Evolutionary conservation across 2,888 invertebrate species (phyloP), one percentile per base, ranked within the genome.

Genomic region (Apotomis turbidana): DNA sequence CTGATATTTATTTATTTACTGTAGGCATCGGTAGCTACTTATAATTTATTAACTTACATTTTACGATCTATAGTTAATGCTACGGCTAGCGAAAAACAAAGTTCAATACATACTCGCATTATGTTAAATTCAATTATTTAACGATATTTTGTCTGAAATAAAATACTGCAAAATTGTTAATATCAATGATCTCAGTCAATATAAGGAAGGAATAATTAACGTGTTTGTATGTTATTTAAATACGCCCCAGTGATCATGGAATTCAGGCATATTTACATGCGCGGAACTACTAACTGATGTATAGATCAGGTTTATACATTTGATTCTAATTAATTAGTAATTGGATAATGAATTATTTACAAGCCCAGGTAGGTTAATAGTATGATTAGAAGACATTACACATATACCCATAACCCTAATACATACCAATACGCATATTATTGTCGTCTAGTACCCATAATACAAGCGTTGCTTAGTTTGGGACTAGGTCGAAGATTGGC

Each of bases 191-290:
- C 62, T 74, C 61, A 58, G 74, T 68, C 75, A 78, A 77, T 74
- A 76, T 73, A 74, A 76, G 74, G 81, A 82, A 84, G 86, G 87
- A 83, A 87, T 88, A 87, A 86, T 86, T 81, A 86, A 87, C 81
- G 84, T 87, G 86, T 88, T 86, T 87, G 80, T 84, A 87, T 87
- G 89, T 85, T 90, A 89, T 90, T 90, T 88, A 89, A 89, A 88
- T 83, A 85, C 86, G 5, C 41, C 6, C 41, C 41, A 81, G 85
- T 76, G 77, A 79, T 89, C 87, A 89, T 90, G 87, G 86, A 85
- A 87, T 87, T 78, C 82, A 77, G 80, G 79, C 81, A 80, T 85
- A 83, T 86, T 85, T 87, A 83, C 79, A 74, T 74, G 61, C 59
- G 75, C 68, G 61, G 70, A 68, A 70, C 59, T 57, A 61, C 49